Conservation (phyloP, 2,888 invertebrate species). For the Chymomyza procnemis region DNA sequence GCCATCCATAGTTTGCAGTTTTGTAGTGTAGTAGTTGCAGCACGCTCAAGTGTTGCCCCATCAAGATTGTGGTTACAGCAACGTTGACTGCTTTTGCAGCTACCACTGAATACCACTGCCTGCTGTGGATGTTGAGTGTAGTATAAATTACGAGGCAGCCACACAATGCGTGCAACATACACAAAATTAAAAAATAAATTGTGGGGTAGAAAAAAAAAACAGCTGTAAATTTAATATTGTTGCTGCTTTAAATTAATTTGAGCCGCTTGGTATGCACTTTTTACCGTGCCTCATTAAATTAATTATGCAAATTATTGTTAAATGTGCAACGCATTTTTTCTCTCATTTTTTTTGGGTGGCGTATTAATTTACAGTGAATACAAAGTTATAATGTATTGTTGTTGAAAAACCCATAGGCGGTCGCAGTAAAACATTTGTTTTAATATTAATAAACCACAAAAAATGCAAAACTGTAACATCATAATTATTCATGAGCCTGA, state of each 20-base stretch:
- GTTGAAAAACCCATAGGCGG: too few species aligned
- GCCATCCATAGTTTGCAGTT: conserved; percentile 31
- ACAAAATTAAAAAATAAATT: background rate
- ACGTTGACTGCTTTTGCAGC: conserved; percentile 6
- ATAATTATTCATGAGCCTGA: too few species aligned
- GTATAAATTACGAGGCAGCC: background rate
- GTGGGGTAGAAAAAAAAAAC: conserved; percentile 6
- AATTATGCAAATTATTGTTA: conserved; percentile 20
- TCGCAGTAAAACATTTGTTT: background rate
- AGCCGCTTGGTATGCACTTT: conserved; percentile 19
- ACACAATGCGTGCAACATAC: conserved; percentile 18
- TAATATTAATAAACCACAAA: background rate
- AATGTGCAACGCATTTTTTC: conserved; percentile 28
- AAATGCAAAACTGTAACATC: too few species aligned
- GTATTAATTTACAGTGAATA: background rate
- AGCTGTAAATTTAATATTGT: conserved; percentile 45
- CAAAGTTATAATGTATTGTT: background rate
- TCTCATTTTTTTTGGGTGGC: conserved; percentile 18
- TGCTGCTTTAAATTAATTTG: conserved; percentile 44
- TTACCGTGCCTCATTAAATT: conserved; percentile 31
- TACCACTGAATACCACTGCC: conserved; percentile 18
- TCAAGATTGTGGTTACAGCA: conserved; percentile 38
- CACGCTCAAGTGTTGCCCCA: conserved; percentile 46
- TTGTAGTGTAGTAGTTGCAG: conserved; percentile 40
- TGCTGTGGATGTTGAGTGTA: conserved; percentile 22